A percentile compares a stretch with the other conserved stretches of the same genome.
Evolutionary conservation across 2,888 invertebrate genomes (phyloP).

Genomic region (Cerceris ruficornis): DNA sequence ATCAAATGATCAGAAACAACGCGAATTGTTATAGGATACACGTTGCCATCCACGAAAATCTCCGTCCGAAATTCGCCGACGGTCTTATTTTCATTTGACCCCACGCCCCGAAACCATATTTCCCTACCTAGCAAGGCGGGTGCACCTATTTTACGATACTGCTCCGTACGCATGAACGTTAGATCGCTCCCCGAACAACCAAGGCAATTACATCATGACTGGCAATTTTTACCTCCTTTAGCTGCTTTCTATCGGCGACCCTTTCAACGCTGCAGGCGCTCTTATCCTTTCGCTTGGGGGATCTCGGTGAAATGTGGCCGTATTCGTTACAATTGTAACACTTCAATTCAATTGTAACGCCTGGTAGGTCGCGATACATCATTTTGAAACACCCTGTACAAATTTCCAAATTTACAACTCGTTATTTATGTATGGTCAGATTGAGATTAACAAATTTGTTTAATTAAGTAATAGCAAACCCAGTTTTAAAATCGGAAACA

Average conservation of each 20-base stretch:
- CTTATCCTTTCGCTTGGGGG: neutral
- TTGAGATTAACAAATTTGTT: too few relatives aligned
- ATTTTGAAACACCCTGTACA: too few relatives aligned
- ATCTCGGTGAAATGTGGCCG: neutral
- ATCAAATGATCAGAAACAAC: slow-evolving; percentile 5
- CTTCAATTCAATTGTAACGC: too few relatives aligned
- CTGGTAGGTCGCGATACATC: too few relatives aligned
- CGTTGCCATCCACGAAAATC: slow-evolving; percentile 5
- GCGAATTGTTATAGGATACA: neutral
- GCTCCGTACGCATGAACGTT: neutral
- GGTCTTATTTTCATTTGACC: neutral
- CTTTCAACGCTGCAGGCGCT: neutral
- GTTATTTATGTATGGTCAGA: too few relatives aligned
- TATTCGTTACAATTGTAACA: neutral
- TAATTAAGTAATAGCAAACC: too few relatives aligned
- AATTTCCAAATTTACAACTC: too few relatives aligned
- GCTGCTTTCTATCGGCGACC: neutral
- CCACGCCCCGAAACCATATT: neutral
- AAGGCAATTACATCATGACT: neutral
- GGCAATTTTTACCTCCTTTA: neutral
- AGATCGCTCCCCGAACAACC: slow-evolving; percentile 2
- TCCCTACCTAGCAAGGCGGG: neutral
- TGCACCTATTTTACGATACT: neutral
- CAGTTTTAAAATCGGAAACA: too few relatives aligned
- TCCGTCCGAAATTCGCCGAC: slow-evolving; percentile 10